Evolutionary conservation across 2,888 invertebrate species (phyloP).

Genomic region (Protophormia terraenovae): DNA sequence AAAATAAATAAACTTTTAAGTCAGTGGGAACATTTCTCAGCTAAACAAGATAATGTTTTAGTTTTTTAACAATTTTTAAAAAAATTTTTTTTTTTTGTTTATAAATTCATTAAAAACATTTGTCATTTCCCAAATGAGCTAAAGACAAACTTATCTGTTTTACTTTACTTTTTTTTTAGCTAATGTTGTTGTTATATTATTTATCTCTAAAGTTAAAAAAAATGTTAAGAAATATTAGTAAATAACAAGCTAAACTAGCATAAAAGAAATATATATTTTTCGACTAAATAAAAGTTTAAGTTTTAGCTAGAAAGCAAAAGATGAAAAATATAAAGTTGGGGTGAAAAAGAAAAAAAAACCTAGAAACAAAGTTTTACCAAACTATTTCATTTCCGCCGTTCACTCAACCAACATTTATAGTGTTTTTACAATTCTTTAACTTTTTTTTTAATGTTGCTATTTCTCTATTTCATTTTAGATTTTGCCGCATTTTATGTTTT

Average conservation of each 20-base stretch:
- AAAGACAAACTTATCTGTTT: neutral
- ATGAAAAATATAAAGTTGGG: too few species aligned
- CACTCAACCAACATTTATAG: constrained; percentile 53
- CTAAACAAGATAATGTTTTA: neutral
- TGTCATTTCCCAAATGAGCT: constrained; percentile 47
- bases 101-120: constrained; percentile 48
- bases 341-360: neutral
- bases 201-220: constrained; percentile 24
- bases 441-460: neutral
- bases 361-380: constrained; percentile 31
- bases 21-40: constrained; percentile 18
- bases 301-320: neutral
- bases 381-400: constrained; percentile 64
- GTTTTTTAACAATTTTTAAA: neutral
- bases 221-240: neutral
- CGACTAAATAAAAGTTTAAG: constrained; percentile 34
- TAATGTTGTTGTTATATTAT: constrained; percentile 4
- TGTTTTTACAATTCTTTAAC: constrained; percentile 15
- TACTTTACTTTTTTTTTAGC: neutral
- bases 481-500: constrained; percentile 45
- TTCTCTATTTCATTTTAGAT: constrained; percentile 27
- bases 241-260: constrained; percentile 31
- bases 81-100: neutral
- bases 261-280: constrained; percentile 8
- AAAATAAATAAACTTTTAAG: neutral